These are phyloP conservation scores for Cybosia mesomella DNA, from an alignment of 2,888 invertebrate genomes.

Conservation along the genomic window DNA sequence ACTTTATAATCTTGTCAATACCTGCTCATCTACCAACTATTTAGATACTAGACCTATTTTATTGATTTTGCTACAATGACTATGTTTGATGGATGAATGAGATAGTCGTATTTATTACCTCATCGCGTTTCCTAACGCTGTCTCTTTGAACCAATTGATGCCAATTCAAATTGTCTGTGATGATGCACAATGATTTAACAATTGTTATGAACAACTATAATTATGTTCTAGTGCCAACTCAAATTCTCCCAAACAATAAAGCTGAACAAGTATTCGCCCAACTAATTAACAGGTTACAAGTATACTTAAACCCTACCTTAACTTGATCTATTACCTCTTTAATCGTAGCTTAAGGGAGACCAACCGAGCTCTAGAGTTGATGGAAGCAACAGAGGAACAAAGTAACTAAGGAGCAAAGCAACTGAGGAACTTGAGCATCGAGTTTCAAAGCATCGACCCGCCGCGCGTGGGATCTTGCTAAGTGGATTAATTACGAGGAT, in stretches of 20 bases:
- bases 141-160: neutral
- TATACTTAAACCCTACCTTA: conserved; percentile 19
- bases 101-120: neutral
- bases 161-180: too few relatives aligned
- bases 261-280: neutral
- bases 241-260: neutral
- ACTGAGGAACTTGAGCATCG: conserved; percentile 55
- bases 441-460: conserved; percentile 71
- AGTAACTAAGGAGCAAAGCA: conserved; percentile 46
- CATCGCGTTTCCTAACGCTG: neutral
- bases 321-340: conserved; percentile 26
- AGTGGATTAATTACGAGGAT: conserved; percentile 84
- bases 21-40: too few relatives aligned
- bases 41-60: neutral
- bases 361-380: conserved; percentile 40
- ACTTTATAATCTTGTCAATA: conserved; percentile 23
- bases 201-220: neutral
- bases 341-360: conserved; percentile 39
- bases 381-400: conserved; percentile 40
- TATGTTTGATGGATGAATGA: neutral
- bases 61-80: neutral
- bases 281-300: conserved; percentile 15
- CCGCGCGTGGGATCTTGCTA: conserved; percentile 65
- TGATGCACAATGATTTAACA: neutral
- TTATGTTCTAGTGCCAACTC: neutral